A percentile compares a stretch with the other conserved stretches of the same genome.
These are phyloP conservation scores for Heteropelma amictum DNA, from an alignment of 2,888 invertebrate species.

Conservation along the genomic window DNA sequence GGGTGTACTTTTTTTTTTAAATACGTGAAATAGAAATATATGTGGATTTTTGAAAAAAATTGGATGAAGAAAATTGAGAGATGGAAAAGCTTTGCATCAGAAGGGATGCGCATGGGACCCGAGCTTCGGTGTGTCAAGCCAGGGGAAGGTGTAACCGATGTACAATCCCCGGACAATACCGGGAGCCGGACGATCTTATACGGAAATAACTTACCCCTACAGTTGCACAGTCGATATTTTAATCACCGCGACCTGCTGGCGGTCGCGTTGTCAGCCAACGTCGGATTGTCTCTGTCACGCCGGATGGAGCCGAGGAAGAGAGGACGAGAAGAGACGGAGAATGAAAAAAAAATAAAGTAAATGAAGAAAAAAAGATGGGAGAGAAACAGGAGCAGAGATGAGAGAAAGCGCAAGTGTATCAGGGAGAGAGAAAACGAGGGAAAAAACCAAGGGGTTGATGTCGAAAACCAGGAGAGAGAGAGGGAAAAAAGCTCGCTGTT, in stretches of 20 bases:
- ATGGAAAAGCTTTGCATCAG: slow-evolving; percentile 33
- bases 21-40: neutral
- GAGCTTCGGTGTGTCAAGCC: slow-evolving; percentile 33
- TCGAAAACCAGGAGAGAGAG: slow-evolving; percentile 17
- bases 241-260: slow-evolving; percentile 70
- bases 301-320: slow-evolving; percentile 14
- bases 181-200: slow-evolving; percentile 47
- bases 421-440: slow-evolving; percentile 14
- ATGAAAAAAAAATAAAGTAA: slow-evolving; percentile 10
- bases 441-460: slow-evolving; percentile 44
- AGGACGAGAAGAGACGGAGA: slow-evolving; percentile 50
- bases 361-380: neutral
- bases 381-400: neutral
- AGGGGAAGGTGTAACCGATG: slow-evolving; percentile 29
- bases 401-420: neutral
- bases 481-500: slow-evolving; percentile 12
- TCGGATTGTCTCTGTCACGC: slow-evolving; percentile 62
- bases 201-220: slow-evolving; percentile 51
- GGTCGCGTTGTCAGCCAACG: slow-evolving; percentile 55
- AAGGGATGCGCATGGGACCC: slow-evolving; percentile 1
- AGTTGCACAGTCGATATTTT: slow-evolving; percentile 73
- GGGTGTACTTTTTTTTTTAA: too few relatives aligned
- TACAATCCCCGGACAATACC: slow-evolving; percentile 45
- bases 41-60: neutral
- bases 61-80: neutral